Evolutionary conservation across 2,888 invertebrate species (phyloP).

Genomic region (Argyra leucocephala): DNA sequence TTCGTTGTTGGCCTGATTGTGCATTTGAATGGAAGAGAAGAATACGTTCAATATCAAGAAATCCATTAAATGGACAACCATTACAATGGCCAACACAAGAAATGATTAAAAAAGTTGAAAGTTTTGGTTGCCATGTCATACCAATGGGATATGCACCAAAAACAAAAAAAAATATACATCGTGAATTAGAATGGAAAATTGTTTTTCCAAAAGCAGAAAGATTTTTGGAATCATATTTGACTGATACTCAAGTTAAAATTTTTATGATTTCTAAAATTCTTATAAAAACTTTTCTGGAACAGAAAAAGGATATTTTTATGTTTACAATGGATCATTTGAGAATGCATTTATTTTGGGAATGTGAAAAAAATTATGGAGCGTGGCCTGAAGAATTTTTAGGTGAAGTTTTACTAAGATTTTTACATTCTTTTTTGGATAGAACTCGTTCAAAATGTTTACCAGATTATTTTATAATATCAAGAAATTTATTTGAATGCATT

Average conservation of each 20-base stretch:
- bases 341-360: conserved; percentile 66
- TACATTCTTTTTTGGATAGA: conserved; percentile 53
- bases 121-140: conserved; percentile 58
- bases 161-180: conserved; percentile 50
- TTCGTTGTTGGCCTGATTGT: conserved; percentile 59
- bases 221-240: conserved; percentile 61
- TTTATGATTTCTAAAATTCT: conserved; percentile 59
- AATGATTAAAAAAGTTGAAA: conserved; percentile 57
- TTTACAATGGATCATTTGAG: conserved; percentile 59
- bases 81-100: conserved; percentile 61
- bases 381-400: conserved; percentile 70
- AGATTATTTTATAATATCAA: conserved; percentile 64
- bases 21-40: conserved; percentile 60
- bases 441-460: conserved; percentile 54
- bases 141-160: conserved; percentile 61
- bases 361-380: conserved; percentile 58
- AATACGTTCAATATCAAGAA: conserved; percentile 48
- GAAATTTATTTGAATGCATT: conserved; percentile 64
- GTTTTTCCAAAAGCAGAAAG: conserved; percentile 68
- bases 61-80: conserved; percentile 50
- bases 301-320: conserved; percentile 52
- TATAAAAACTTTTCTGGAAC: conserved; percentile 63
- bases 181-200: conserved; percentile 67
- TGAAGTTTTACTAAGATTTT: conserved; percentile 53
- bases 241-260: conserved; percentile 60